Base-by-base conservation (phyloP, 92 coral and sea anemone species). In the Muricea muricata region DNA sequence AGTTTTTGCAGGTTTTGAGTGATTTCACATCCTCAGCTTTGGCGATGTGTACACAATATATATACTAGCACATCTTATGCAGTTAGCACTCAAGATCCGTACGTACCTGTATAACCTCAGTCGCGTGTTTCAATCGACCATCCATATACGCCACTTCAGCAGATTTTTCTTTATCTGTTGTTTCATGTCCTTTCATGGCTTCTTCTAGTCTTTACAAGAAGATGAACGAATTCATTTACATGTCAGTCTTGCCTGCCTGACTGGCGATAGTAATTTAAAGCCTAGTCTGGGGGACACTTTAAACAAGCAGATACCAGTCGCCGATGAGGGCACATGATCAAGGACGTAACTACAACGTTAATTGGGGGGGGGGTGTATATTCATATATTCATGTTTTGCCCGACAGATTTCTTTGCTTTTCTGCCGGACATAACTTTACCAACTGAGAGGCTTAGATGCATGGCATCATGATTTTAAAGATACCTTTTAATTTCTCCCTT, bases 51-150 rank as follows among this genome's bases (percentile, higher is more conserved):
- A 6, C 12, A 18, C 5, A 18, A 25, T n/a, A 55, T 4, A 25
- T 4, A 63, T 25, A 25, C 24, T 14, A 7, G 9, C 4, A 14
- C 24, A 25, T 65, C 12, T 55, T 4, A 5, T 55, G 5, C 42
- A 37, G 42, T 37, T 37, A n/a, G n/a, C n/a, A 48, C 10, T 48
- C 13, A 52, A 52, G 23, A 52, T 52, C 2, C 21, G 15, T 52
- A 29, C 71, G 12, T 37, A 78, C 83, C 54, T 78, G 70, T 30
- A 57, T 78, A 20, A 78, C 55, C 55, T 78, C 83, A 17, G 37
- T 61, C 26, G 83, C 83, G 34, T 78, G 83, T 21, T 66, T 78
- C 26, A 78, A 56, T 56, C 83, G 39, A 56, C 83, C 83, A n/a
- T 78, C 83, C 46, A 78, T 29, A 31, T 56, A 78, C 29, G 72